Conservation (phyloP, 2,888 invertebrate genomes). For the Lobophora halterata region DNA sequence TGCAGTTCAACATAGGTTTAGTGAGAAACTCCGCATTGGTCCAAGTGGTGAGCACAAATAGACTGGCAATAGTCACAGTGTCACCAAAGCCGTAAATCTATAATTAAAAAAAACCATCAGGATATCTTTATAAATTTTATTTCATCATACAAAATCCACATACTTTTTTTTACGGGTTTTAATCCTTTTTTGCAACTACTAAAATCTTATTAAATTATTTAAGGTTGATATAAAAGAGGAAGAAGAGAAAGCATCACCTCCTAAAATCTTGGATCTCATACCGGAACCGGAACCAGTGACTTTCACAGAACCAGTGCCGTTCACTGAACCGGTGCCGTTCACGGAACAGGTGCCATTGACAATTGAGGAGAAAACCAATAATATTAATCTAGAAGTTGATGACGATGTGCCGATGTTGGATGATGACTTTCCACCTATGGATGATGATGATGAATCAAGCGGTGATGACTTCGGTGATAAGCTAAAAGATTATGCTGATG, state of each 20-base stretch:
- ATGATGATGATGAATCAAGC: slow-evolving; percentile 15
- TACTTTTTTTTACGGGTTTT: no score
- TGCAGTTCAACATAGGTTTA: no score
- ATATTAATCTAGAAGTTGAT: slow-evolving; percentile 13
- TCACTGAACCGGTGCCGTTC: slow-evolving; percentile 1
- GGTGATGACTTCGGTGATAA: slow-evolving; percentile 20
- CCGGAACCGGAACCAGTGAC: slow-evolving; percentile 4
- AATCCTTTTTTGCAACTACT: no score
- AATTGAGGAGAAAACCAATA: slow-evolving; percentile 6
- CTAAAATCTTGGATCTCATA: slow-evolving; percentile 5
- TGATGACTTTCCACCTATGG: slow-evolving; percentile 21
- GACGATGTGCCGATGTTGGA: slow-evolving; percentile 16
- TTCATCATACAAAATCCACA: no score
- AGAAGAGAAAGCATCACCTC: slow-evolving; percentile 3
- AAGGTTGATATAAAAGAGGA: slow-evolving; percentile 21
- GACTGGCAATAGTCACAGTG: no score
- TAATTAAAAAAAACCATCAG: no score
- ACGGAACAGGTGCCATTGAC: neutral
- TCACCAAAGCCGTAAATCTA: no score
- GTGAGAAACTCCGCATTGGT: no score
- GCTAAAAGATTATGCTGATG: slow-evolving; percentile 17
- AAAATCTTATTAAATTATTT: slow-evolving; percentile 3
- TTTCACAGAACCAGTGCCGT: neutral
- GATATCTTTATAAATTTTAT: no score
- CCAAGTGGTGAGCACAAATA: no score